Evolutionary conservation across 2,888 invertebrate species (phyloP), one percentile per base, ranked within the genome.

Genomic region (Drosophila tanythrix): DNA sequence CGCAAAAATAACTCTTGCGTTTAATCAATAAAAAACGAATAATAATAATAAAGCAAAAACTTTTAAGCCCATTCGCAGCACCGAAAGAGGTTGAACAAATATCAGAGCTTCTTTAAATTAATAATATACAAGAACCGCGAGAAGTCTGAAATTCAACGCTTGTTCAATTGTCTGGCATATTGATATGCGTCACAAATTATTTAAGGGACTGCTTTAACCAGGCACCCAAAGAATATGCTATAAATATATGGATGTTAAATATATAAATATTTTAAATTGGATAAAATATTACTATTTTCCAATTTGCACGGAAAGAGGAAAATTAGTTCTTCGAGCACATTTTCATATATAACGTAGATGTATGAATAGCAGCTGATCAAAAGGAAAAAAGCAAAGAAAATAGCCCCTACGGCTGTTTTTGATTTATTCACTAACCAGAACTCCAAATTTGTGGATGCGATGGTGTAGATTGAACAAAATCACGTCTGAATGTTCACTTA

Each of bases 21-120:
- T 78, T 64, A 79, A 79, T 79, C 81, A 76, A 79, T 80, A 72
- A 66, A 40, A 48, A 56, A 59, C 50, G 52, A 60, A 43, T 25
- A 68, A 68, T 25, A 38, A 36, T n/a, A 51, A 31, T n/a, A 59
- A 52, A 38, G 13, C 27, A n/a, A 31, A 33, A 59, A 38, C 5
- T 46, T 73, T 51, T 43, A 31, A 38, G 40, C 38, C 38, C 35
- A 55, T 18, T 38, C 11, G 35, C 50, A 70, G 15, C 53, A 27
- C n/a, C 27, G n/a, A n/a, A 31, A 13, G 25, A 31, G 46, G 29
- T 63, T 50, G 31, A 43, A 13, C 15, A 36, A 46, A 62, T 65
- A 59, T 48, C 48, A 10, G n/a, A 50, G 48, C 35, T 50, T 40
- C 53, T 48, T 48, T 56, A 60, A 78, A 50, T 68, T 50, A 27